phyloP scores from a whole-genome alignment of 2,888 invertebrate species.

The Orthonevra nobilis region DNA sequence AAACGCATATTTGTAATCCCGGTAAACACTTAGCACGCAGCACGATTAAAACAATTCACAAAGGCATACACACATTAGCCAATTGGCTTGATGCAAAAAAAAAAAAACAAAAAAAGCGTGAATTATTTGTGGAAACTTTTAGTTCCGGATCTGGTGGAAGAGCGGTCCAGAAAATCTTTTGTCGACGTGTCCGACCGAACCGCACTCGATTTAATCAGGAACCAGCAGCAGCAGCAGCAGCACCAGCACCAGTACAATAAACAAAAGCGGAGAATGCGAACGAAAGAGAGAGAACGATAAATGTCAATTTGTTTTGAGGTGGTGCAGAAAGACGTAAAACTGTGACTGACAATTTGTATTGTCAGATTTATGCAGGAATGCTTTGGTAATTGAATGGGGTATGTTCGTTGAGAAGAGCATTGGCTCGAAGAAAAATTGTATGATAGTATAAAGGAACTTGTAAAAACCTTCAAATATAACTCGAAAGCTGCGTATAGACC shows the following conservation, averaged over 20 bases:
- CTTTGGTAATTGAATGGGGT: background rate
- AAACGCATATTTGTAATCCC: constrained; percentile 82
- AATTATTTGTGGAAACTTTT: background rate
- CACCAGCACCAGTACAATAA: constrained; percentile 52
- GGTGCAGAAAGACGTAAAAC: no score
- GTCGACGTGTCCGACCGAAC: constrained; percentile 62
- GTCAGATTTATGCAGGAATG: constrained; percentile 15
- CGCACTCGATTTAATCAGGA: constrained; percentile 44
- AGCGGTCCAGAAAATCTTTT: constrained; percentile 55
- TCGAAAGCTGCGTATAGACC: no score
- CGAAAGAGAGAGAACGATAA: constrained; percentile 43
- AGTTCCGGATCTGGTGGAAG: constrained; percentile 5
- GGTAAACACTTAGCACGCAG: constrained; percentile 25
- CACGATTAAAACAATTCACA: constrained; percentile 21
- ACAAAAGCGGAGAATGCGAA: constrained; percentile 51
- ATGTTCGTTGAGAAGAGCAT: background rate
- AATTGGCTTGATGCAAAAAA: background rate
- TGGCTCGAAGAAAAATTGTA: no score
- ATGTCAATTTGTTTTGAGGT: constrained; percentile 27
- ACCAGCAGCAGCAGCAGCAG: constrained; percentile 5
- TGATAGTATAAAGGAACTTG: background rate
- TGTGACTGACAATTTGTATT: background rate
- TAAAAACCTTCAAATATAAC: no score
- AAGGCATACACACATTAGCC: constrained; percentile 4
- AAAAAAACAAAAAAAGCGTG: no score